Evolutionary conservation across 2,797 vertebrate species (phyloP).

Genomic region (Lepus townsendii): DNA sequence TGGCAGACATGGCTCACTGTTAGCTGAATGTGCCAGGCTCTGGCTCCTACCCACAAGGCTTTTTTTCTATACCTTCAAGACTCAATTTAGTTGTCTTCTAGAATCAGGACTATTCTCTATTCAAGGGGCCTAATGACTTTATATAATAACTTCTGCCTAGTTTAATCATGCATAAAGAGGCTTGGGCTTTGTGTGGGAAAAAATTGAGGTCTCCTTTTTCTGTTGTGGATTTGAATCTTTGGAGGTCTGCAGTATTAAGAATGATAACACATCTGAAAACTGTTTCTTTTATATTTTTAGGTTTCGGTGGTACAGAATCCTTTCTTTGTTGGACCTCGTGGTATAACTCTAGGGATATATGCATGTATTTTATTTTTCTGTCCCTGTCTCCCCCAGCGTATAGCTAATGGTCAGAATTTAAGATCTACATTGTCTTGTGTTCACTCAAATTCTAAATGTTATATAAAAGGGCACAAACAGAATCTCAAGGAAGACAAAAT

Average conservation of each 20-base stretch:
- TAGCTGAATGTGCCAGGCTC: neutral
- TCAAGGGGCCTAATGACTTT: neutral
- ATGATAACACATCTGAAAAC: neutral
- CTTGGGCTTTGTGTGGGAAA: slow-evolving; percentile 26
- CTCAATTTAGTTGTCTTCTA: neutral
- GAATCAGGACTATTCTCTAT: slow-evolving; percentile 1
- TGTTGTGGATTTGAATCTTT: slow-evolving; percentile 43
- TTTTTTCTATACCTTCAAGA: slow-evolving; percentile 23
- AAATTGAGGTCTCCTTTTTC: slow-evolving; percentile 24
- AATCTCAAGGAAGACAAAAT: slow-evolving; percentile 47
- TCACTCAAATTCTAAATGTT: slow-evolving; percentile 35
- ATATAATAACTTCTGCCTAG: neutral
- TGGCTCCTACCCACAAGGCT: neutral
- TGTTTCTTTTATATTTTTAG: slow-evolving; percentile 32
- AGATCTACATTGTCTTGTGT: neutral
- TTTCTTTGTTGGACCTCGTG: neutral
- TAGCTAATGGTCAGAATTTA: slow-evolving; percentile 44
- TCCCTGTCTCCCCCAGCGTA: neutral
- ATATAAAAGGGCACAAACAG: neutral
- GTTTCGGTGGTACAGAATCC: neutral
- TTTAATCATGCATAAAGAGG: slow-evolving; percentile 37
- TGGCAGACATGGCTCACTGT: neutral
- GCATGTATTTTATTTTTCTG: neutral
- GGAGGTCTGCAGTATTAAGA: neutral
- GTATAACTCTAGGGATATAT: neutral